Conservation (phyloP, 1,140 invertebrate species). For the Drosophila athabasca region DNA sequence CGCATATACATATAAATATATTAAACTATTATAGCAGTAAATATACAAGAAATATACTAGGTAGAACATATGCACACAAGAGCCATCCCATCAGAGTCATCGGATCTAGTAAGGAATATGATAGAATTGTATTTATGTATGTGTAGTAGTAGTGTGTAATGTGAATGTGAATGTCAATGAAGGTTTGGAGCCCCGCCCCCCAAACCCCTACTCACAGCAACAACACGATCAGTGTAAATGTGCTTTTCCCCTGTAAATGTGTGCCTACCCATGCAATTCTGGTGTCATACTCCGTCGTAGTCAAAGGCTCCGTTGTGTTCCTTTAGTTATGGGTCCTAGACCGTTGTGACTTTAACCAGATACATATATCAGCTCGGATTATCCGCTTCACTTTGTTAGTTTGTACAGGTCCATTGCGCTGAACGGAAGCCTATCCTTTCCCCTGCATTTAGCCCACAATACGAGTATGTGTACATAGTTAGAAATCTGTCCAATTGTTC, state of each 20-base stretch:
- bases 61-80: neutral
- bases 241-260: slow-evolving; percentile 1
- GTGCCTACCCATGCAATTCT: slow-evolving; percentile 1
- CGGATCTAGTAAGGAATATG: too few relatives aligned
- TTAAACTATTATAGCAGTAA: slow-evolving; percentile 4
- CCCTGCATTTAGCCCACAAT: neutral
- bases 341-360: neutral
- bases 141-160: too few relatives aligned
- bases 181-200: too few relatives aligned
- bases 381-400: too few relatives aligned
- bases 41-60: slow-evolving; percentile 1
- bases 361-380: too few relatives aligned
- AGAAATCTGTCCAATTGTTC: neutral
- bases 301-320: slow-evolving; percentile 8
- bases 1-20: slow-evolving; percentile 11
- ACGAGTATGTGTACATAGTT: neutral
- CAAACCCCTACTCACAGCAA: too few relatives aligned
- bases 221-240: too few relatives aligned
- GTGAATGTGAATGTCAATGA: too few relatives aligned
- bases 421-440: neutral
- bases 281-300: neutral
- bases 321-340: slow-evolving; percentile 8
- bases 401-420: too few relatives aligned
- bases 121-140: too few relatives aligned
- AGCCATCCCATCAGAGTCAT: too few relatives aligned